Percentiles rank a stretch among this genome's conserved stretches.
These are phyloP conservation scores for Phaedon cochleariae DNA, from an alignment of 2,888 invertebrate genomes.

Conservation along the genomic window DNA sequence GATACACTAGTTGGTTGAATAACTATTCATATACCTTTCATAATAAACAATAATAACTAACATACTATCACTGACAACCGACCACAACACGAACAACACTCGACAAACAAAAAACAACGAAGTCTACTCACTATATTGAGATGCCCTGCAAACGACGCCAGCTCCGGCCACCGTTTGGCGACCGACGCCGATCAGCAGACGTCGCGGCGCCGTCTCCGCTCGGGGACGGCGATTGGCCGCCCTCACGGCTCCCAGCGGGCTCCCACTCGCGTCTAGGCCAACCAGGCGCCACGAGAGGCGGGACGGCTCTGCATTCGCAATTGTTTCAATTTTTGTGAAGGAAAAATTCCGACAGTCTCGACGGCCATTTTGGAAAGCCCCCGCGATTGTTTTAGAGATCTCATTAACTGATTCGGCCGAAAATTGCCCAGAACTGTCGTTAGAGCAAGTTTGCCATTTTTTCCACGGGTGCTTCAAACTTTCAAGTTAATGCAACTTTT, in stretches of 20 bases:
- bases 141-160: constrained; percentile 46
- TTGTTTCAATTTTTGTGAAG: constrained; percentile 56
- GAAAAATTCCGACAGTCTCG: constrained; percentile 50
- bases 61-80: not conserved
- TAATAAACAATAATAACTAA: not conserved
- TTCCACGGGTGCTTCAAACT: no score
- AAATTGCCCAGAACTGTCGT: no score
- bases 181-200: constrained; percentile 61
- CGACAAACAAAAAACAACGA: constrained; percentile 15
- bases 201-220: constrained; percentile 54
- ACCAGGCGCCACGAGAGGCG: constrained; percentile 35
- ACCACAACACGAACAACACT: not conserved
- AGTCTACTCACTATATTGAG: constrained; percentile 33
- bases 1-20: no score
- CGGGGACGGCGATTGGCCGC: constrained; percentile 46
- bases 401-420: constrained; percentile 61
- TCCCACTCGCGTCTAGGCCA: constrained; percentile 44
- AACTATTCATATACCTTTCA: not conserved
- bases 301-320: constrained; percentile 51
- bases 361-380: constrained; percentile 62
- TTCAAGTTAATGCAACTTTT: no score
- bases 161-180: constrained; percentile 60
- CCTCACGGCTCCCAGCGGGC: constrained; percentile 53
- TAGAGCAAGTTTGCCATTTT: no score
- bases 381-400: constrained; percentile 61